phyloP scores from a whole-genome alignment of 2,888 invertebrate species.

The Zootermopsis nevadensis region DNA sequence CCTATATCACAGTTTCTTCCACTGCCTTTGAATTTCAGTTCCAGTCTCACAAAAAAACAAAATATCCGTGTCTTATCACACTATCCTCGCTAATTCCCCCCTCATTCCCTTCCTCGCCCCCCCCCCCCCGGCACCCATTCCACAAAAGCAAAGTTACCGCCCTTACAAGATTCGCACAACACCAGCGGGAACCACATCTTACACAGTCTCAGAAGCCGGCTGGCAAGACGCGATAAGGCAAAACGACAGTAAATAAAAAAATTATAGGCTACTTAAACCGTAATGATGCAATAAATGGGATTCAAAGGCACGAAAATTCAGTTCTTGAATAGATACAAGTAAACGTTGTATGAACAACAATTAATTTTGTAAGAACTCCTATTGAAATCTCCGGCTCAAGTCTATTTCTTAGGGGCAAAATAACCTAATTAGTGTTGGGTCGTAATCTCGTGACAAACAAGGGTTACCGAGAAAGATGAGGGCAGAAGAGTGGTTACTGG shows the following conservation, averaged over 20 bases:
- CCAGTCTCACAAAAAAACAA: neutral
- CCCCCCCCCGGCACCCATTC: neutral
- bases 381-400: neutral
- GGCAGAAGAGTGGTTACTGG: neutral
- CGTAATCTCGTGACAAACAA: neutral
- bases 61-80: neutral
- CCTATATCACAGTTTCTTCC: neutral
- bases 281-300: constrained; percentile 29
- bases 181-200: too few species aligned
- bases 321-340: neutral
- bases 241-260: constrained; percentile 3
- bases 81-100: neutral
- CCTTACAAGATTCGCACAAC: neutral
- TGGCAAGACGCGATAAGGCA: constrained; percentile 30
- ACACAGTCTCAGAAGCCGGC: constrained; percentile 4
- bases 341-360: constrained; percentile 3
- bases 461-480: neutral
- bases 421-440: constrained; percentile 1
- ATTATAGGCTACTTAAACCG: neutral
- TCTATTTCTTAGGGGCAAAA: constrained; percentile 20
- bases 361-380: neutral
- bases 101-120: neutral
- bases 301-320: constrained; percentile 31
- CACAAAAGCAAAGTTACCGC: neutral
- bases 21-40: neutral